Conservation (phyloP, 23 tunicate genomes). For the Halocynthia aurantium region DNA sequence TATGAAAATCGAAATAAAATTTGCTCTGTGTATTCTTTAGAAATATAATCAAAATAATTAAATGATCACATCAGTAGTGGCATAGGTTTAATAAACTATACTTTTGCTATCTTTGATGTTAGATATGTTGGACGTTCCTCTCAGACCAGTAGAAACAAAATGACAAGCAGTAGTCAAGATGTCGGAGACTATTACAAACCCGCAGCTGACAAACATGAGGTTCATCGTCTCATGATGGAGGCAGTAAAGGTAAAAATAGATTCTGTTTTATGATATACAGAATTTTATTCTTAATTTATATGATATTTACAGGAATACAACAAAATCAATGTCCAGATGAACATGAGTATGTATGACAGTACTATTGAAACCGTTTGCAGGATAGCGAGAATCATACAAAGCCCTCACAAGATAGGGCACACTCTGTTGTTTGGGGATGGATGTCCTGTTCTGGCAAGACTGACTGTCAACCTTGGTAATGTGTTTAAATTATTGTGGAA, state of each 20-base stretch:
- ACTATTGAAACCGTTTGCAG: slow-evolving; percentile 65
- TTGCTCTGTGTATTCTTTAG: too few relatives aligned
- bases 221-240: slow-evolving; percentile 66
- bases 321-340: slow-evolving; percentile 75
- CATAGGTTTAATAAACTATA: too few relatives aligned
- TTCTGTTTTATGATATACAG: neutral
- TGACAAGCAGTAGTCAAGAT: slow-evolving; percentile 1
- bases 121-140: slow-evolving; percentile 20
- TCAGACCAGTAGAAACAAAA: slow-evolving; percentile 3
- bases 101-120: too few relatives aligned
- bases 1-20: too few relatives aligned
- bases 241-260: slow-evolving; percentile 70
- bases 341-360: slow-evolving; percentile 59
- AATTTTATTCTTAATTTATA: neutral
- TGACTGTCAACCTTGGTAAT: slow-evolving; percentile 63
- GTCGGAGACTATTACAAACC: slow-evolving; percentile 48
- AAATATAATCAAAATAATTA: too few relatives aligned
- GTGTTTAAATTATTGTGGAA: neutral
- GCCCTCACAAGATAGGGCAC: slow-evolving; percentile 55
- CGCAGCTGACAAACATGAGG: slow-evolving; percentile 26
- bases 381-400: slow-evolving; percentile 48
- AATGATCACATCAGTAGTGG: too few relatives aligned
- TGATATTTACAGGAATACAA: slow-evolving; percentile 75
- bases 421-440: slow-evolving; percentile 77
- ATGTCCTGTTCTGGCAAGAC: slow-evolving; percentile 51